Evolutionary conservation across 2,888 invertebrate genomes (phyloP).

Genomic region (Cheilosia vernalis): DNA sequence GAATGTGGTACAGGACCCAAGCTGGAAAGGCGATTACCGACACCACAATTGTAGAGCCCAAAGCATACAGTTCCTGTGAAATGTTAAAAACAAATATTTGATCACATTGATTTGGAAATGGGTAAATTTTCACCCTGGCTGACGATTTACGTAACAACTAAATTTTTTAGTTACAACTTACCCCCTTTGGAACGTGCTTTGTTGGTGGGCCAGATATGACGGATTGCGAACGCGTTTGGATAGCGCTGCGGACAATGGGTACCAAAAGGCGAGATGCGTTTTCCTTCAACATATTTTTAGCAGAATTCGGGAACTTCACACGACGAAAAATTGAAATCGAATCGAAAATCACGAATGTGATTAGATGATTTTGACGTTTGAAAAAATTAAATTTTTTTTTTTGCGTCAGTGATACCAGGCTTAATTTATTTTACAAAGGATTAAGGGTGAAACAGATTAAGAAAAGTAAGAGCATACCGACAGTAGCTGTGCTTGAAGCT

Average conservation of each 20-base stretch:
- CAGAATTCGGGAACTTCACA: background rate
- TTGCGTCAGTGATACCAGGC: constrained; percentile 3
- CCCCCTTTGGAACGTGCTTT: constrained; percentile 80
- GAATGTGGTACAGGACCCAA: constrained; percentile 82
- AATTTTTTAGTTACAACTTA: constrained; percentile 77
- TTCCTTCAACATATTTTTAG: constrained; percentile 79
- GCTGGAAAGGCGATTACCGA: constrained; percentile 78
- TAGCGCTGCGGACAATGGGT: constrained; percentile 80
- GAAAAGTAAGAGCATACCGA: too few relatives aligned
- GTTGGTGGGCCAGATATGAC: constrained; percentile 82
- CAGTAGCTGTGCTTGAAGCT: too few relatives aligned
- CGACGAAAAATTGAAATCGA: background rate
- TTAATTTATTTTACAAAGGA: background rate
- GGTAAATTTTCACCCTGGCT: background rate
- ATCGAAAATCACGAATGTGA: constrained; percentile 41
- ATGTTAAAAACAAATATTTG: background rate
- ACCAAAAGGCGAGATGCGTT: constrained; percentile 80
- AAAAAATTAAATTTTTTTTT: background rate
- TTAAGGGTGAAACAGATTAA: background rate
- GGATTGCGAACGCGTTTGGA: constrained; percentile 81
- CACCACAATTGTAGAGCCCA: constrained; percentile 76
- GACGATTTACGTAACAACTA: constrained; percentile 79
- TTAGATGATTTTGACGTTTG: constrained; percentile 51
- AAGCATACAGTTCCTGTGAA: constrained; percentile 80
- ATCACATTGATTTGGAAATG: background rate